phyloP scores from a whole-genome alignment of 1,140 invertebrate genomes.

The Aphelenchoides fujianensis region DNA sequence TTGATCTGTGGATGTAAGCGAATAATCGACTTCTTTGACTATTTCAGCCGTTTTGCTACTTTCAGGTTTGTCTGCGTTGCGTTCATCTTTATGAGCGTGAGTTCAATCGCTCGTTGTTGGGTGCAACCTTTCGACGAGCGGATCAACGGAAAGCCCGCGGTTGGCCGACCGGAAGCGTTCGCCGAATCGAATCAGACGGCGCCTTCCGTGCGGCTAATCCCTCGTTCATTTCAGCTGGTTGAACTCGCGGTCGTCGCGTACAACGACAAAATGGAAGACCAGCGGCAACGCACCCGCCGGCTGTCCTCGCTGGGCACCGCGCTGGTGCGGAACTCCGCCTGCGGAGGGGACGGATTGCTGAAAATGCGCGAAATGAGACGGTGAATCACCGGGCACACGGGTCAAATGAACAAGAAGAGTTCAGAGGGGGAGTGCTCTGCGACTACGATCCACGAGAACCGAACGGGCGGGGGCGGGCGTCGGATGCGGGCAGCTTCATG shows the following conservation, averaged over 20 bases:
- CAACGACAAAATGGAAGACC: slow-evolving; percentile 61
- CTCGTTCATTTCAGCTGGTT: slow-evolving; percentile 21
- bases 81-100: too few relatives aligned
- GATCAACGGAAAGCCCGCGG: too few relatives aligned
- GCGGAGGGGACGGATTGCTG: slow-evolving; percentile 23
- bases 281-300: slow-evolving; percentile 43
- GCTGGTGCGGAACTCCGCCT: slow-evolving; percentile 28
- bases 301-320: slow-evolving; percentile 46
- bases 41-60: too few relatives aligned
- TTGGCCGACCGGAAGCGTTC: too few relatives aligned
- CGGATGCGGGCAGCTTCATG: slow-evolving; percentile 19
- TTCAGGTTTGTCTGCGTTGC: slow-evolving; percentile 62
- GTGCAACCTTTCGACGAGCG: too few relatives aligned
- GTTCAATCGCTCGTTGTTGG: too few relatives aligned
- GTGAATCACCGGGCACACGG: not conserved
- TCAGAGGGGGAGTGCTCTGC: slow-evolving; percentile 24
- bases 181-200: too few relatives aligned
- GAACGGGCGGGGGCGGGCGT: slow-evolving; percentile 13
- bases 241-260: slow-evolving; percentile 60
- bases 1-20: slow-evolving; percentile 53
- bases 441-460: slow-evolving; percentile 37
- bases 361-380: slow-evolving; percentile 30
- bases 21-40: too few relatives aligned
- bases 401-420: not conserved
- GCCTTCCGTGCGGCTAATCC: too few relatives aligned